These are phyloP conservation scores for Holacanthus passer DNA, from an alignment of 2,113 vertebrate species.

Conservation along the genomic window DNA sequence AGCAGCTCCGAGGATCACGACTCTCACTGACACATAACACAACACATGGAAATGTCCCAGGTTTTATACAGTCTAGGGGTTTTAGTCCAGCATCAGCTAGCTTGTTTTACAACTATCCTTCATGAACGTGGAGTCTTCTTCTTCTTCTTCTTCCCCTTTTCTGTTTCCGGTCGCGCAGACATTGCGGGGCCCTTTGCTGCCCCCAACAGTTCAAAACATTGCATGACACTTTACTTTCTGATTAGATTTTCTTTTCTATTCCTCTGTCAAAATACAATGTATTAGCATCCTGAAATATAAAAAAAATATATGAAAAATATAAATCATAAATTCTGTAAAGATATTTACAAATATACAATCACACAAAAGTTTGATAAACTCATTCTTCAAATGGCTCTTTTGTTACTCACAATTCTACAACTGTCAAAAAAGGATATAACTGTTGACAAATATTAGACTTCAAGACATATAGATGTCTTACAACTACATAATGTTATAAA, in stretches of 20 bases:
- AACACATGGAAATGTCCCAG: not conserved
- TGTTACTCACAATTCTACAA: not conserved
- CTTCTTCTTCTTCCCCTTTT: constrained; percentile 17
- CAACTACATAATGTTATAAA: not conserved
- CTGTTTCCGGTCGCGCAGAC: not conserved
- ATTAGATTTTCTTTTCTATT: not conserved
- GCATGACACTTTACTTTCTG: not conserved
- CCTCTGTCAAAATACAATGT: not conserved
- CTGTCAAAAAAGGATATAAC: not conserved
- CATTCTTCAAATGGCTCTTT: not conserved
- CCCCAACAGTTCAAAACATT: constrained; percentile 1
- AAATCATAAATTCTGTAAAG: not conserved
- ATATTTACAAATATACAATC: not conserved
- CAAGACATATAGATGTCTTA: not conserved
- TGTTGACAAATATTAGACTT: not conserved
- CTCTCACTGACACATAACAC: not conserved
- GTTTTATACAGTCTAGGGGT: too few relatives aligned
- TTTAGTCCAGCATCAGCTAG: not conserved
- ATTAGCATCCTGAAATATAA: not conserved
- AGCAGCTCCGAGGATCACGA: not conserved
- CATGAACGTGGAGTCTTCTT: not conserved
- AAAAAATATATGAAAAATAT: too few relatives aligned
- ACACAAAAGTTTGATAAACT: not conserved
- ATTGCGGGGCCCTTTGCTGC: not conserved
- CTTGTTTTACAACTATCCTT: constrained; percentile 45